phyloP scores from a whole-genome alignment of 2,888 invertebrate genomes.

The Clanis bilineata region DNA sequence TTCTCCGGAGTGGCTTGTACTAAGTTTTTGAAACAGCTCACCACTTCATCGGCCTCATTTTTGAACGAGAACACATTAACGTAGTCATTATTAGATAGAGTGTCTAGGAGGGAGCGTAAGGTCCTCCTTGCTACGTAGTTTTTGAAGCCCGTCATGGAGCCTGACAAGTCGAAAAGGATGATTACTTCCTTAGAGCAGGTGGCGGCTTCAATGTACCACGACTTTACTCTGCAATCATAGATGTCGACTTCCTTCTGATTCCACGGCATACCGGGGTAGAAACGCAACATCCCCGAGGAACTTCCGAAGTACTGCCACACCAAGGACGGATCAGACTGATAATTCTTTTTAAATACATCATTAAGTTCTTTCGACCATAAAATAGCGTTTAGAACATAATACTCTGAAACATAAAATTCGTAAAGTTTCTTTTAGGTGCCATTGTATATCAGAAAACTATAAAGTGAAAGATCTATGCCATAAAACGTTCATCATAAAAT shows the following conservation, averaged over 20 bases:
- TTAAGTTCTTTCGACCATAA: constrained; percentile 95
- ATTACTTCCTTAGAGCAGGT: constrained; percentile 99
- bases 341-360: constrained; percentile 91
- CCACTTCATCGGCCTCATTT: constrained; percentile 86
- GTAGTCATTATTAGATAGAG: constrained; percentile 98
- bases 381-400: constrained; percentile 78
- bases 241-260: constrained; percentile 81
- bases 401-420: constrained; percentile 52
- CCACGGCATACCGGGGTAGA: constrained; percentile 94
- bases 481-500: neutral
- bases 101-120: constrained; percentile 93
- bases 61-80: constrained; percentile 95
- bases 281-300: constrained; percentile 94
- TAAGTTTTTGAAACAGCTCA: constrained; percentile 92
- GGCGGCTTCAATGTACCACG: constrained; percentile 99
- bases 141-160: constrained; percentile 95
- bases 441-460: neutral
- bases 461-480: neutral
- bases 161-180: constrained; percentile 96
- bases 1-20: constrained; percentile 96
- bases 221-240: constrained; percentile 95
- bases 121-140: constrained; percentile 92
- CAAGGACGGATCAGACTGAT: constrained; percentile 92
- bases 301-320: constrained; percentile 99
- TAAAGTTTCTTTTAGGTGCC: neutral